Conservation (phyloP, 2,113 vertebrate species). For the Myxocyprinus asiaticus region DNA sequence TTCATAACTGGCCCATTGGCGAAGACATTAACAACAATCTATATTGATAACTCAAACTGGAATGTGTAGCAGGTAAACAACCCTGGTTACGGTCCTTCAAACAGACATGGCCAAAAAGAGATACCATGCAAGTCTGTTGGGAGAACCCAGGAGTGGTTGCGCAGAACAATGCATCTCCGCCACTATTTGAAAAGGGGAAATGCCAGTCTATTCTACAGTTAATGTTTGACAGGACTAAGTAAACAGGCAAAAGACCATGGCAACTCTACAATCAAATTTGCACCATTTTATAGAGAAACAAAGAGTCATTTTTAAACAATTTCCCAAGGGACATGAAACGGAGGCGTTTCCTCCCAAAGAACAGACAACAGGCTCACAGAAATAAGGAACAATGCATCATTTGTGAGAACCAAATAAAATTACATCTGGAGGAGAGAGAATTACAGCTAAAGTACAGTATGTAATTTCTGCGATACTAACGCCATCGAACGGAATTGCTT, state of each 20-base stretch:
- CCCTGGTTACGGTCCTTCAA: background rate
- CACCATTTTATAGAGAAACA: slow-evolving; percentile 25
- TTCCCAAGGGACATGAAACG: background rate
- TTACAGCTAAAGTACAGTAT: background rate
- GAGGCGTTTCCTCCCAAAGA: background rate
- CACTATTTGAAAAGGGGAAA: slow-evolving; percentile 32
- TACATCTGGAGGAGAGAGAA: background rate
- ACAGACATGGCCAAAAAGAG: too few relatives aligned
- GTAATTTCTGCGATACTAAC: too few relatives aligned
- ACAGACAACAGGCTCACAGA: slow-evolving; percentile 5
- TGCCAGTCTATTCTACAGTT: slow-evolving; percentile 50
- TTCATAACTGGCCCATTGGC: background rate
- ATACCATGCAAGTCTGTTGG: too few relatives aligned
- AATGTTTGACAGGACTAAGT: slow-evolving; percentile 62
- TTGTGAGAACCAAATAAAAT: background rate
- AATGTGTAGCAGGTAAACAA: background rate
- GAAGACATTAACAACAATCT: background rate
- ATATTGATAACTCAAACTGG: background rate
- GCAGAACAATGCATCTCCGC: slow-evolving; percentile 29
- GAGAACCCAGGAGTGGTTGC: background rate
- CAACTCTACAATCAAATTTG: background rate
- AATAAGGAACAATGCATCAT: background rate
- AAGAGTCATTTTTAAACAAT: background rate
- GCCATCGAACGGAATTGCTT: too few relatives aligned
- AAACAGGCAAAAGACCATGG: slow-evolving; percentile 35